Conservation (phyloP, 2,113 vertebrate genomes). For the Bombycilla garrulus region DNA sequence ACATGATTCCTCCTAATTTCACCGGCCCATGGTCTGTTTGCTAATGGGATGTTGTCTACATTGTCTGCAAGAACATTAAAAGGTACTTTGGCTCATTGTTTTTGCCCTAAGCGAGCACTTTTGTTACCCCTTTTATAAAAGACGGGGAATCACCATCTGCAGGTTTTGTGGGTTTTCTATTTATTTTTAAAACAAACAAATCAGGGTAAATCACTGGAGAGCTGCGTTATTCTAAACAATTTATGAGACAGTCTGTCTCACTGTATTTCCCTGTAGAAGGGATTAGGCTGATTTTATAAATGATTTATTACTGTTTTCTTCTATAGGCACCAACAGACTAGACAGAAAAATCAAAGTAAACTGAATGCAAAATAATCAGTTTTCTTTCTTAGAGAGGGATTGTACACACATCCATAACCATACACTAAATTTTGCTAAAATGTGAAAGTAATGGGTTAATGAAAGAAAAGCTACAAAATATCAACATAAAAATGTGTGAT, state of each 20-base stretch:
- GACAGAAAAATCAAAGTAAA: constrained; percentile 69
- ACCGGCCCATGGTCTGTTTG: not conserved
- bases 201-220: constrained; percentile 65
- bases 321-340: constrained; percentile 56
- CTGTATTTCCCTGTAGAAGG: constrained; percentile 67
- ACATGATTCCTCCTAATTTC: not conserved
- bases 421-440: not conserved
- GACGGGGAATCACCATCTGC: not conserved
- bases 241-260: constrained; percentile 72
- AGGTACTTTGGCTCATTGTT: not conserved
- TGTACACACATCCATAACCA: not conserved
- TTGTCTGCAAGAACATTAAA: not conserved
- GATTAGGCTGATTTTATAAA: constrained; percentile 68
- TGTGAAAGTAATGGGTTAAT: not conserved
- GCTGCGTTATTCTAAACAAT: constrained; percentile 72
- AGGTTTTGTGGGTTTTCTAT: not conserved
- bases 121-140: not conserved
- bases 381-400: not conserved
- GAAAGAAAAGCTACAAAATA: constrained; percentile 35
- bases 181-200: constrained; percentile 56
- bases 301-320: constrained; percentile 74
- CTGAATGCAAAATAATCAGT: constrained; percentile 50
- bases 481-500: constrained; percentile 16
- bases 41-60: not conserved
- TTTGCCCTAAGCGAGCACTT: constrained; percentile 4